Evolutionary conservation across 2,113 vertebrate genomes (phyloP).

Genomic region (Cavia aperea): DNA sequence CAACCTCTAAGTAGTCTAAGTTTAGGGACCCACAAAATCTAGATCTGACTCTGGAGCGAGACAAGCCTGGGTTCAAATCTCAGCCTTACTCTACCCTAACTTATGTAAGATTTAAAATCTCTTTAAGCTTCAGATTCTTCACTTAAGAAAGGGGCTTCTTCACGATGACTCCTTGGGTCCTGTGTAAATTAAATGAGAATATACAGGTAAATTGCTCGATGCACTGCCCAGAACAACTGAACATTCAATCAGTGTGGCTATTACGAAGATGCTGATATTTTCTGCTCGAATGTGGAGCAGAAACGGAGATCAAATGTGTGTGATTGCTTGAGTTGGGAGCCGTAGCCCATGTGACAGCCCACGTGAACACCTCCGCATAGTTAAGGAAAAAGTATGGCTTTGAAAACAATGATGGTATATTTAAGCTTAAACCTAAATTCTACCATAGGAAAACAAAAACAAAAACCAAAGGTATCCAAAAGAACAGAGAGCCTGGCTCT

Average conservation of each 20-base stretch:
- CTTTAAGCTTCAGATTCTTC: background rate
- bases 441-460: background rate
- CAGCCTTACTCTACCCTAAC: background rate
- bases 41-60: background rate
- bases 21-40: background rate
- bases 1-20: background rate
- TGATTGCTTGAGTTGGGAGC: background rate
- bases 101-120: background rate
- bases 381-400: background rate
- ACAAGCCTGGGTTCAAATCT: background rate
- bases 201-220: background rate
- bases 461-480: background rate
- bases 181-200: background rate
- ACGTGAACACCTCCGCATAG: background rate
- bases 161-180: background rate
- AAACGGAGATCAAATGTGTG: background rate
- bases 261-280: background rate
- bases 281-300: background rate
- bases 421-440: background rate
- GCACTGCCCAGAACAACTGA: background rate
- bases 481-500: background rate
- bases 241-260: accelerated
- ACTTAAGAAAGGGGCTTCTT: background rate
- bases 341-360: background rate
- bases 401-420: background rate